Evolutionary conservation across 1,140 invertebrate genomes (phyloP), one percentile per base, ranked within the genome.

Genomic region (Meloidogyne hapla): DNA sequence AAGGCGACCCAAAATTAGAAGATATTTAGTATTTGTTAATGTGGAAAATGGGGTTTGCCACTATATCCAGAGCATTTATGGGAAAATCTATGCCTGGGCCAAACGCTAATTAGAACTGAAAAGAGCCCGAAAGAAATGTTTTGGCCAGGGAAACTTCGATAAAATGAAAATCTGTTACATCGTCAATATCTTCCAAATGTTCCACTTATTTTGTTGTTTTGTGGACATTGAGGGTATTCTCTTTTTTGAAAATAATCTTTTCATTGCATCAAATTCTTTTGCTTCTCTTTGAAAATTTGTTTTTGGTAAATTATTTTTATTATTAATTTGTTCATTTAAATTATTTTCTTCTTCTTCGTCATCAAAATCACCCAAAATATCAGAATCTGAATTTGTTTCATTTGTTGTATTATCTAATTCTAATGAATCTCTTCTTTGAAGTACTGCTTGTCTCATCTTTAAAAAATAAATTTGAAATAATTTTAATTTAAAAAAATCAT

Each of bases 401-500:
- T 23, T 45, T 8, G 48, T 56, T n/a, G 48, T 56, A 21, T 56
- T 56, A 56, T 56, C 48, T 56, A 33, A 42, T 40, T 65, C 33
- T 26, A 62, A 61, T 10, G 74, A 56, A 67, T 82, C 83, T 63
- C 45, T 38, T 2, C 75, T 79, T 62, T 83, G 81, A 9, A 83
- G 79, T 62, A 84, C 68, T 26, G 82, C 82, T 62, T 83, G 82
- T 12, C 83, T 56, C 13, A 81, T 81, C 40, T 56, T 56, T 56
- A 82, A 61, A 66, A 72, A 83, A n/a, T 69, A 64, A 56, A 42
- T 64, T 74, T 26, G 67, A 74, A 66, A 38, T 71, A 38, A 1
- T 23, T 21, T 5, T 26, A n/a, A 13, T 23, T 28, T 69, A 69
- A 28, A 74, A 40, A n/a, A n/a, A n/a, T n/a, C n/a, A n/a, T n/a